phyloP scores from a whole-genome alignment of 1,140 invertebrate species.

The Chrysopa pallens region DNA sequence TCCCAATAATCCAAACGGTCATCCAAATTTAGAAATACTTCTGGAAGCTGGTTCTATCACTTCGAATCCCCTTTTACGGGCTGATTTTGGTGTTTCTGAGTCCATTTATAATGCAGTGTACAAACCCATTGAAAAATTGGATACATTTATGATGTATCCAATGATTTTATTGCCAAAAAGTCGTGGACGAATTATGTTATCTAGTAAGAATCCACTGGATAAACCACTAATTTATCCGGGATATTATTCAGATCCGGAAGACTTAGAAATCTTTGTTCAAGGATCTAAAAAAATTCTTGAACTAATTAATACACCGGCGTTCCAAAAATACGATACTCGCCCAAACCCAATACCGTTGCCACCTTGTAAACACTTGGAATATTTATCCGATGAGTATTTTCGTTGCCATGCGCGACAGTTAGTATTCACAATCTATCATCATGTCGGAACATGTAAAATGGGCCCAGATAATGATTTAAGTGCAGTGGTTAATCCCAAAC shows the following conservation, averaged over 20 bases:
- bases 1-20: slow-evolving; percentile 36
- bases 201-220: slow-evolving; percentile 34
- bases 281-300: slow-evolving; percentile 18
- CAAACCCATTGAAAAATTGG: slow-evolving; percentile 25
- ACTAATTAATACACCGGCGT: slow-evolving; percentile 23
- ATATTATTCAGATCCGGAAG: slow-evolving; percentile 31
- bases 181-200: slow-evolving; percentile 33
- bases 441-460: slow-evolving; percentile 57
- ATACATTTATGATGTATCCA: slow-evolving; percentile 42
- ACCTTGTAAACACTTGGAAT: slow-evolving; percentile 30
- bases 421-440: slow-evolving; percentile 46
- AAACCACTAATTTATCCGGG: slow-evolving; percentile 45
- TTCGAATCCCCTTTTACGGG: slow-evolving; percentile 27
- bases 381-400: slow-evolving; percentile 49
- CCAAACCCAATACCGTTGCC: slow-evolving; percentile 36
- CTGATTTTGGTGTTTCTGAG: slow-evolving; percentile 36
- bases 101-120: slow-evolving; percentile 32
- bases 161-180: slow-evolving; percentile 40
- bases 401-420: slow-evolving; percentile 44
- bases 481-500: slow-evolving; percentile 53
- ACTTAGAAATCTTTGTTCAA: slow-evolving; percentile 22
- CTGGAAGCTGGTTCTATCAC: slow-evolving; percentile 34
- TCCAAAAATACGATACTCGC: slow-evolving; percentile 34
- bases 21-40: slow-evolving; percentile 58
- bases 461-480: slow-evolving; percentile 39